Base-by-base conservation (phyloP, 2,113 vertebrate genomes). In the Crotalus tigris region DNA sequence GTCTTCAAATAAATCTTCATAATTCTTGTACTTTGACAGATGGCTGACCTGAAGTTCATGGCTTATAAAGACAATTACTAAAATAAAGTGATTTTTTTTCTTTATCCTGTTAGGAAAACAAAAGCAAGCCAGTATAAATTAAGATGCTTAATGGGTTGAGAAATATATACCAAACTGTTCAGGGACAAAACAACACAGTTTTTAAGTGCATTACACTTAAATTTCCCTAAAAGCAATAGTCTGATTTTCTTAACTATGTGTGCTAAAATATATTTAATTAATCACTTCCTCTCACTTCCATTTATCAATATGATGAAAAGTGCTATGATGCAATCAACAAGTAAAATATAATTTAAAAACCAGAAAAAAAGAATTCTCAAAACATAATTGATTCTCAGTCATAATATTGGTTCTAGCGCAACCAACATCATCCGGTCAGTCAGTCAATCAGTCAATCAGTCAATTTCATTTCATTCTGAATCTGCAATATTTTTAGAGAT, bases 81-180 rank as follows among this genome's bases (percentile, higher is more conserved):
- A 55, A 57, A 21, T 15, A 88, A 29, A 54, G 12, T 88, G 26
- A 10, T 81, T 81, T 44, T 81, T 21, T 81, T 39, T 19, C 69
- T 81, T 81, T 81, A 44, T 81, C 12, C 13, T 91, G 51, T 39
- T 44, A 91, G 92, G 89, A 93, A 95, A 53, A 81, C 75, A 81
- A 44, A 81, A 81, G 75, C 75, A 39, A 23, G 44, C 1, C 33
- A 44, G 7, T 81, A 81, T 81, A 81, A 81, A 81, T 3, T 39
- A 81, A 81, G 75, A 81, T 1, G 33, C 75, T 81, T 81, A 39
- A 44, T 81, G 75, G 33, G 39, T 44, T 0, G 17, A 81, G 33
- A 81, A 81, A 81, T 44, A 21, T 81, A 17, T 81, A 81, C 33
- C 17, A 44, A 81, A 81, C 19, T 81, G 3, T 39, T 39, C 75